These are phyloP conservation scores for Poeciliopsis prolifica DNA, from an alignment of 2,113 vertebrate species.

Conservation along the genomic window DNA sequence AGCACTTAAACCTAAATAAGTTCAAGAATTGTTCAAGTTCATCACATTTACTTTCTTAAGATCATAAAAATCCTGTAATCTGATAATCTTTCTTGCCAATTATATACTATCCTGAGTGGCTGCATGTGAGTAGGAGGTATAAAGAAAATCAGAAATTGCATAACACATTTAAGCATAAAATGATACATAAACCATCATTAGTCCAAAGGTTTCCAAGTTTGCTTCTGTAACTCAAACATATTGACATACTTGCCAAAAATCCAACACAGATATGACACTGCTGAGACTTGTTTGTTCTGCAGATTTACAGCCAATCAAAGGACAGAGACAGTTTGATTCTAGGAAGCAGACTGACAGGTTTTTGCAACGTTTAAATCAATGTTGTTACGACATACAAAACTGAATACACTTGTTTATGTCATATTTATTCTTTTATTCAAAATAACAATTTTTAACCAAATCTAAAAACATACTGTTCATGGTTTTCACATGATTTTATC, in stretches of 20 bases:
- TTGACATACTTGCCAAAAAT: neutral
- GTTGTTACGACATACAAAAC: too few species aligned
- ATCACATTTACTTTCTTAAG: neutral
- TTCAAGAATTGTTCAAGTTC: neutral
- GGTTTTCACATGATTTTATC: too few species aligned
- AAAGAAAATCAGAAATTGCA: neutral
- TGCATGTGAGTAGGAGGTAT: neutral
- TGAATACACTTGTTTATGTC: too few species aligned
- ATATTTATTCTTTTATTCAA: too few species aligned
- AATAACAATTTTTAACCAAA: too few species aligned
- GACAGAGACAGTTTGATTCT: too few species aligned
- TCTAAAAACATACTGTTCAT: too few species aligned
- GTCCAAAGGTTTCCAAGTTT: neutral
- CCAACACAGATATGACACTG: too few species aligned
- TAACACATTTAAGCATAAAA: neutral
- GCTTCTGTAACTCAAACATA: neutral
- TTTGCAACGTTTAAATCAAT: too few species aligned
- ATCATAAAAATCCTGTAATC: neutral
- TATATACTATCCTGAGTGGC: neutral
- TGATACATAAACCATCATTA: neutral
- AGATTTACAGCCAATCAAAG: too few species aligned
- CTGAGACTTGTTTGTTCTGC: too few species aligned
- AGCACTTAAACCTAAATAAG: neutral
- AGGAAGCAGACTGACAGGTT: too few species aligned
- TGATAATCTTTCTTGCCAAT: neutral